Evolutionary conservation across 1,140 invertebrate species (phyloP), one percentile per base, ranked within the genome.

Genomic region (Polypedilum vanderplanki): DNA sequence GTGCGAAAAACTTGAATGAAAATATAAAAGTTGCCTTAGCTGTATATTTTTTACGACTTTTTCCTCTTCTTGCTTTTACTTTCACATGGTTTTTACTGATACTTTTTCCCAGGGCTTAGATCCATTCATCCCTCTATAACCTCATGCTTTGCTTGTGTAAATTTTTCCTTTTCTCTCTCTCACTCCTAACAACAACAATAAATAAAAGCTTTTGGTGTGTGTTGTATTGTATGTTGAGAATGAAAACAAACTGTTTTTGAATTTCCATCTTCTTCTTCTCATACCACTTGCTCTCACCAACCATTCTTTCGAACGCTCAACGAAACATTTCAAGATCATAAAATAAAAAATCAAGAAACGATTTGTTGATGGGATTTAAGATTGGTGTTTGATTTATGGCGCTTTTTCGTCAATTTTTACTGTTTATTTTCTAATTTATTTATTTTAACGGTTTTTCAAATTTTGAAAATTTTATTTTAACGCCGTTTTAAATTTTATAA

Each of bases 81-180:
- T 57, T 57, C 46, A 57, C 46, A 57, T 57, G 46, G 46, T 57
- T 57, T 46, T 57, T n/a, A 57, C n/a, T 57, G 46, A 57, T 57
- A 57, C 46, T 57, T 57, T n/a, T 57, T 57, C 46, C 46, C 46
- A 57, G 46, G 46, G 46, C 46, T 57, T 57, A 33, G 5, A n/a
- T 46, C 41, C 41, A 46, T 33, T 33, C 46, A 57, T n/a, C n/a
- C 46, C n/a, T 12, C 2, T 46, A 9, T 46, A 57, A 4, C 10
- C 46, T 57, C 46, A 12, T 15, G 12, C 24, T 33, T 57, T 15
- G 12, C 24, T 33, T 57, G 46, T 57, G 8, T 15, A 46, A 12
- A 46, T 46, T 46, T 46, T 46, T 8, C 5, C 10, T 41, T 46
- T 46, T 46, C 41, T 46, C 7, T 10, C 12, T 57, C 46, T 57